A percentile compares a stretch with the other conserved stretches of the same genome.
phyloP scores from a whole-genome alignment of 2,888 invertebrate species.

The Serripes groenlandicus region DNA sequence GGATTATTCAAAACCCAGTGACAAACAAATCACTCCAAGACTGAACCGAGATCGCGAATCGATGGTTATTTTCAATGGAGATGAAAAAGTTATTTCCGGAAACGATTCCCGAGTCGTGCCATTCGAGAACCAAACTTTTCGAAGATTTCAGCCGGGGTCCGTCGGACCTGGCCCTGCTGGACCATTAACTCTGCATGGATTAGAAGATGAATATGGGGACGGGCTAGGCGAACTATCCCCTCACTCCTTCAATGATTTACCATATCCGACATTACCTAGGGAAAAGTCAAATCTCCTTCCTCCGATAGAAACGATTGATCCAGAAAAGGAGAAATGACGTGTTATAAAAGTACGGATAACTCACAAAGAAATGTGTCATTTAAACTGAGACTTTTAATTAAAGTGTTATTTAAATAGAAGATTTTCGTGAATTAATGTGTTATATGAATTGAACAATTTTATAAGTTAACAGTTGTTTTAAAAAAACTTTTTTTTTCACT shows the following conservation, averaged over 20 bases:
- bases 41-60: conserved; percentile 30
- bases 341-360: no score
- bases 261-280: conserved; percentile 53
- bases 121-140: conserved; percentile 27
- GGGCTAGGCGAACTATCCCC: conserved; percentile 26
- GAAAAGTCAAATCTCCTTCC: conserved; percentile 61
- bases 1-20: neutral
- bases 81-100: conserved; percentile 62
- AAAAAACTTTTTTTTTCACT: no score
- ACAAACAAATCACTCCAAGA: neutral
- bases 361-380: no score
- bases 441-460: no score
- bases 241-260: conserved; percentile 27
- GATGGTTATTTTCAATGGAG: conserved; percentile 67
- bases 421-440: no score
- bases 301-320: conserved; percentile 54
- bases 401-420: no score
- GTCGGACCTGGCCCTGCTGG: conserved; percentile 12
- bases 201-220: conserved; percentile 43
- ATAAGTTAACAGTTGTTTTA: no score
- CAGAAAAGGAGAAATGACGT: conserved; percentile 39
- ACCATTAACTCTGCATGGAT: conserved; percentile 33
- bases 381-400: no score
- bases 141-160: conserved; percentile 22
- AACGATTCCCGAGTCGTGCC: conserved; percentile 62